Evolutionary conservation across 2,888 invertebrate species (phyloP), one percentile per base, ranked within the genome.

Genomic region (Drosophila antonietae): DNA sequence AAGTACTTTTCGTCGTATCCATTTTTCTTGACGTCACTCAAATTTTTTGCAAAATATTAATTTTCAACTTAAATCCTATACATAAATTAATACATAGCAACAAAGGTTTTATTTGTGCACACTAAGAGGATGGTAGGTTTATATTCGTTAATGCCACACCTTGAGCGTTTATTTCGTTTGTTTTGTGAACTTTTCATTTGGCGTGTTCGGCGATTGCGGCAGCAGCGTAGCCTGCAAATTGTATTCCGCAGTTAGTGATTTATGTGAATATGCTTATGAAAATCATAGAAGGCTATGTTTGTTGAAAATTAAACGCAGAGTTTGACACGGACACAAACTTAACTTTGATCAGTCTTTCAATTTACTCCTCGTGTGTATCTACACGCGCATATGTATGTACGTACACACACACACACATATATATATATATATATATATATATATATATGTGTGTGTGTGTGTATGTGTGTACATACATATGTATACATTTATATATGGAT

Each of bases 21-120:
- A 77, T 77, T 77, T 77, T 78, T 77, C 78, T 74, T 69, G 77
- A 77, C 77, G 78, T 77, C 77, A 69, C 78, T 63, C 37, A 39
- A 51, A 44, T 43, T 78, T 77, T 78, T 78, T 56, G 78, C 78
- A 78, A 78, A 69, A 67, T 37, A 51, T 14, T 31, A 14, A 57
- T 51, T 35, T 73, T 65, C 31, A 53, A 70, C 70, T 70, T 67
- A 44, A 55, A 44, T 39, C 53, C 47, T 31, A 64, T 41, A 70
- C 6, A 53, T 44, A 18, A 20, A 52, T 18, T 53, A 67, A 60
- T 56, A 65, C 28, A 70, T 37, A 9, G 8, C 62, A 64, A 37
- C 23, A 9, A 37, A 56, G 47, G 55, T 49, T 59, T 37, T 1
- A 62, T 15, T 43, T 15, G 35, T 56, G 61, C 18, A 62, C 56